phyloP scores from a whole-genome alignment of 2,888 invertebrate genomes.

The Chelonus formosanus region DNA sequence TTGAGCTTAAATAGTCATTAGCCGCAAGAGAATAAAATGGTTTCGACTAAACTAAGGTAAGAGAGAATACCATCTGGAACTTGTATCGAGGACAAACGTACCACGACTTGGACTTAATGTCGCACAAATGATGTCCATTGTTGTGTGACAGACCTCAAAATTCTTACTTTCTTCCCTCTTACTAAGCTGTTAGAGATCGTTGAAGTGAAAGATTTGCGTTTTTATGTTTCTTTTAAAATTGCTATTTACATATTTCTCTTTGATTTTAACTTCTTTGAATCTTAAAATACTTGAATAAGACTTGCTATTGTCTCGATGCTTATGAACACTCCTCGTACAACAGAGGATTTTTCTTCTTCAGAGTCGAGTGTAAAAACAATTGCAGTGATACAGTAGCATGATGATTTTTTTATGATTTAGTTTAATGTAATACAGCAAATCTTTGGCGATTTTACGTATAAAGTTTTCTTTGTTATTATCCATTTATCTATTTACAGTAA shows the following conservation, averaged over 20 bases:
- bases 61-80: slow-evolving; percentile 29
- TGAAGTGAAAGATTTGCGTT: too few species aligned
- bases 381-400: slow-evolving; percentile 15
- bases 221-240: too few species aligned
- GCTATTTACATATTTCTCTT: not conserved
- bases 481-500: not conserved
- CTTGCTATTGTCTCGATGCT: not conserved
- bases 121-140: slow-evolving; percentile 24
- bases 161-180: not conserved
- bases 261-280: not conserved
- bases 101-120: slow-evolving; percentile 20
- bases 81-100: slow-evolving; percentile 26
- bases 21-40: slow-evolving; percentile 27
- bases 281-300: slow-evolving; percentile 4
- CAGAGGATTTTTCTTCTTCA: not conserved
- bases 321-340: not conserved
- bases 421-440: slow-evolving; percentile 48
- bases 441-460: slow-evolving; percentile 53
- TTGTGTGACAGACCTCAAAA: slow-evolving; percentile 12
- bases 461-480: slow-evolving; percentile 46
- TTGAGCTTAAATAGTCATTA: slow-evolving; percentile 35
- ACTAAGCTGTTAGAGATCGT: too few species aligned
- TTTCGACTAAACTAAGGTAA: slow-evolving; percentile 23
- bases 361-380: slow-evolving; percentile 37
- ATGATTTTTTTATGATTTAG: slow-evolving; percentile 1